A percentile compares a stretch with the other conserved stretches of the same genome.
Evolutionary conservation across 2,113 vertebrate genomes (phyloP).

Genomic region (Xiphophorus maculatus): DNA sequence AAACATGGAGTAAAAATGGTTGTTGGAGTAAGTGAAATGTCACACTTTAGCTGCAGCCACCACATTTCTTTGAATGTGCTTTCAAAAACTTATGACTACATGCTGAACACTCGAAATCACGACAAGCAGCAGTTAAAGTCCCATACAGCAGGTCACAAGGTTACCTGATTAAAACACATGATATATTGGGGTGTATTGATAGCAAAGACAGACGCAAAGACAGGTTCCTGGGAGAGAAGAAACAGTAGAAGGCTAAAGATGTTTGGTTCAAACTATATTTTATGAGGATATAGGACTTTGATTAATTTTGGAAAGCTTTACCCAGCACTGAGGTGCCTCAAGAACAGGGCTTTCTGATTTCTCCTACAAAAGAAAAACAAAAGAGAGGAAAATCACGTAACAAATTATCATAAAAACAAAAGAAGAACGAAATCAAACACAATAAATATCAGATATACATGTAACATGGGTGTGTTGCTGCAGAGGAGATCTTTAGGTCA

Average conservation of each 20-base stretch:
- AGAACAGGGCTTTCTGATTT: constrained; percentile 34
- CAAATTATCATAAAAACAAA: not conserved
- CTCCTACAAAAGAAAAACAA: constrained; percentile 41
- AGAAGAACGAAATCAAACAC: not conserved
- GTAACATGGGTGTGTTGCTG: not conserved
- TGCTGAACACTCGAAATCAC: constrained; percentile 47
- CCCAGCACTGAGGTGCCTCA: constrained; percentile 70
- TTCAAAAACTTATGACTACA: constrained; percentile 45
- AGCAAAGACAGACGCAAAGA: constrained; percentile 82
- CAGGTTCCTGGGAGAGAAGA: constrained; percentile 77
- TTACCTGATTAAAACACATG: constrained; percentile 85
- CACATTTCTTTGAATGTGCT: constrained; percentile 5
- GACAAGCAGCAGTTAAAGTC: not conserved
- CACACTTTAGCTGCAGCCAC: constrained; percentile 23
- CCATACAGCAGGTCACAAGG: constrained; percentile 43
- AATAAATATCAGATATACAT: no score
- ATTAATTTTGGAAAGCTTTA: constrained; percentile 47
- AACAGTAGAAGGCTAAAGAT: constrained; percentile 33
- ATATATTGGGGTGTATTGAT: constrained; percentile 76
- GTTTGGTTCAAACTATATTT: constrained; percentile 2
- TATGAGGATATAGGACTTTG: not conserved
- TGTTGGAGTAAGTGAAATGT: constrained; percentile 10
- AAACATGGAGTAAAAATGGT: not conserved
- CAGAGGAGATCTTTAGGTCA: constrained; percentile 12
- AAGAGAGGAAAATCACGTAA: not conserved